Percentiles rank a stretch among this genome's conserved stretches.
phyloP scores from a whole-genome alignment of 2,888 invertebrate genomes.

The Trachelus troglodyta region DNA sequence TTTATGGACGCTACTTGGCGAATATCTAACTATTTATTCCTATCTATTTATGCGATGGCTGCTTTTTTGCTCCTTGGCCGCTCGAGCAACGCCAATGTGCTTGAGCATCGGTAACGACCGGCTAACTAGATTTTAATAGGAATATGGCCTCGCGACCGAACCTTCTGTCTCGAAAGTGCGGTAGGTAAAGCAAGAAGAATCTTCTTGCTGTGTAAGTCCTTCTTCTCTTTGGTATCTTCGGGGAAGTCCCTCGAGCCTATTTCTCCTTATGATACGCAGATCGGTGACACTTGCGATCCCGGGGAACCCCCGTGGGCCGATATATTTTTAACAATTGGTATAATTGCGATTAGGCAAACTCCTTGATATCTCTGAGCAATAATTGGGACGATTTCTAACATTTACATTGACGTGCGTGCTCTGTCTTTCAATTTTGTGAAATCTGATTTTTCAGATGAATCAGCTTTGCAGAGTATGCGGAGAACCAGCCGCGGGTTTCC shows the following conservation, averaged over 20 bases:
- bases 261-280: not conserved
- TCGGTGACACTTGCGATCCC: not conserved
- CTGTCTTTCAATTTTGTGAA: not conserved
- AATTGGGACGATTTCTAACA: not conserved
- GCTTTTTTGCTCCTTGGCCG: not conserved
- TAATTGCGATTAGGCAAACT: not conserved
- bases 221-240: not conserved
- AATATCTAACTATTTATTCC: not conserved
- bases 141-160: slow-evolving; percentile 44
- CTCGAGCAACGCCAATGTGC: slow-evolving; percentile 28
- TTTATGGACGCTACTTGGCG: not conserved
- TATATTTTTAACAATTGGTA: not conserved
- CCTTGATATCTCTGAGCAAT: not conserved
- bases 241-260: not conserved
- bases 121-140: slow-evolving; percentile 53
- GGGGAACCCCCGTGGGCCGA: not conserved
- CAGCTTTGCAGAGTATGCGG: slow-evolving; percentile 62
- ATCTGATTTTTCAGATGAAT: slow-evolving; percentile 56
- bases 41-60: not conserved
- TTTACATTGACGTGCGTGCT: not conserved
- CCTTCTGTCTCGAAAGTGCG: slow-evolving; percentile 16
- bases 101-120: slow-evolving; percentile 43
- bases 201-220: not conserved
- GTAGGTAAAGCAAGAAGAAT: slow-evolving; percentile 12
- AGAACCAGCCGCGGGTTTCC: slow-evolving; percentile 63